Conservation (phyloP, 2,113 vertebrate species). For the Balaeniceps rex region DNA sequence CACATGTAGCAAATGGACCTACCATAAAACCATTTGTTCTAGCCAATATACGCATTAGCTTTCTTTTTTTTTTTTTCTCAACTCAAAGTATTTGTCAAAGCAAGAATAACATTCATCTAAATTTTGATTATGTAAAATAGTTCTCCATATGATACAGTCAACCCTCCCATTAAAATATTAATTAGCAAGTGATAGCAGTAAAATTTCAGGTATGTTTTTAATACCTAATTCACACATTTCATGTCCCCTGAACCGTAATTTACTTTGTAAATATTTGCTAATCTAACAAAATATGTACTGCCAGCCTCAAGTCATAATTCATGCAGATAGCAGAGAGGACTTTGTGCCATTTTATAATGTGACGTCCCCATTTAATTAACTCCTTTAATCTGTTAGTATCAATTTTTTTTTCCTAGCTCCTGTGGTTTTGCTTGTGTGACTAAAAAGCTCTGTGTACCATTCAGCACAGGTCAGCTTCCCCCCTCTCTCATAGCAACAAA, state of each 20-base stretch:
- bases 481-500: constrained; percentile 50
- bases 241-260: constrained; percentile 9
- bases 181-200: neutral
- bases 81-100: neutral
- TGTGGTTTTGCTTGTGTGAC: neutral
- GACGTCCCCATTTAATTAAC: constrained; percentile 67
- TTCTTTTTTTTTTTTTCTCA: neutral
- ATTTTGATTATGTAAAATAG: neutral
- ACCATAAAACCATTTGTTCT: neutral
- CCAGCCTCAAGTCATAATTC: constrained; percentile 43
- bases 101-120: neutral
- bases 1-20: neutral
- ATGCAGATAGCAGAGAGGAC: constrained; percentile 43
- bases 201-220: constrained; percentile 32
- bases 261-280: constrained; percentile 69
- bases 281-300: constrained; percentile 46
- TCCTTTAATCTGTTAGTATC: neutral
- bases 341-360: constrained; percentile 44
- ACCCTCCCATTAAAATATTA: neutral
- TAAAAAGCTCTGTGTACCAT: neutral
- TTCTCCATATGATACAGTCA: neutral
- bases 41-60: neutral
- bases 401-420: neutral
- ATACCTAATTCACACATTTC: constrained; percentile 25
- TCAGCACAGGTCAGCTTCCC: constrained; percentile 9